These are phyloP conservation scores for Aptenodytes patagonicus DNA, from an alignment of 2,113 vertebrate genomes.

Conservation along the genomic window DNA sequence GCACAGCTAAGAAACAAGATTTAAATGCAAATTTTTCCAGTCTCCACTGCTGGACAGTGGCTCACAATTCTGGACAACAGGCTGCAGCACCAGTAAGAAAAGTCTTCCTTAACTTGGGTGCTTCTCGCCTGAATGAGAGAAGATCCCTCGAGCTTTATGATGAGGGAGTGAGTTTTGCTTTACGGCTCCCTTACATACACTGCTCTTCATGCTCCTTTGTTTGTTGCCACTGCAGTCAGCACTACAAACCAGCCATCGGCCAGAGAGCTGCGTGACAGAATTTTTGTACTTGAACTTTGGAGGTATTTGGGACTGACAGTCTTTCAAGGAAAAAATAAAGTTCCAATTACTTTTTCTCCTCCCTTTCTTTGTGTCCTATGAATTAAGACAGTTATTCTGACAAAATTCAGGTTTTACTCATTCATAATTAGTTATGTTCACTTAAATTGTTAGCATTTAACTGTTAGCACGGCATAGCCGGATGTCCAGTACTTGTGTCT, in stretches of 20 bases:
- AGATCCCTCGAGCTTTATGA: neutral
- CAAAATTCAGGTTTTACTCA: neutral
- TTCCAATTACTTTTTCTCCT: neutral
- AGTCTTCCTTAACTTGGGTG: neutral
- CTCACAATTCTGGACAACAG: neutral
- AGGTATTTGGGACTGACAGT: neutral
- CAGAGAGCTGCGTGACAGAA: neutral
- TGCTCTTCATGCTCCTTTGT: neutral
- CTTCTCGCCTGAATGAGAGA: neutral
- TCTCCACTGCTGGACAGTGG: neutral
- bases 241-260: fast-evolving
- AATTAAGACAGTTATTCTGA: neutral
- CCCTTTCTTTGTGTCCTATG: neutral
- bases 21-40: neutral
- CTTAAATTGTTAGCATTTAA: neutral
- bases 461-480: neutral
- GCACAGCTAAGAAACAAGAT: neutral
- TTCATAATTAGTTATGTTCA: neutral
- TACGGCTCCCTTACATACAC: neutral
- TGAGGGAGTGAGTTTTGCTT: neutral
- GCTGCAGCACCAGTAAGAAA: neutral
- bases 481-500: neutral
- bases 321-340: neutral
- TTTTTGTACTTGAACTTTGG: neutral
- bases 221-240: neutral